Conservation (phyloP, 2,888 invertebrate genomes). For the Acanthosoma haemorrhoidale region DNA sequence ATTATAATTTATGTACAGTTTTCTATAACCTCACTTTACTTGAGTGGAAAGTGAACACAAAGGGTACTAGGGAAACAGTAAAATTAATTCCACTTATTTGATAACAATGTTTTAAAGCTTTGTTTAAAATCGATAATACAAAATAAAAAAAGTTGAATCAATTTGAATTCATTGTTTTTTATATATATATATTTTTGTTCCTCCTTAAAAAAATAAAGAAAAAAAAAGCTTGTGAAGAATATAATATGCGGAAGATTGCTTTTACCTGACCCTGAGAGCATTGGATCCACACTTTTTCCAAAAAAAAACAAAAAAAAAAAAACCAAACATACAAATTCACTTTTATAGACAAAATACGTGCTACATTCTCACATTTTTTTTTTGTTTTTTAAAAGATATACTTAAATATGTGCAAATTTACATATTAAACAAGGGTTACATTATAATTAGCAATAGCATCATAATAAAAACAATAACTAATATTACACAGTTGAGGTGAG, state of each 20-base stretch:
- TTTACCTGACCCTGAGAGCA: slow-evolving; percentile 29
- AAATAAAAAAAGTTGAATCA: not conserved
- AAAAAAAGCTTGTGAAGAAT: slow-evolving; percentile 21
- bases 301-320: not conserved
- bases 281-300: slow-evolving; percentile 17
- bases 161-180: not conserved
- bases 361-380: slow-evolving; percentile 27
- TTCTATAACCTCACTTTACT: slow-evolving; percentile 6
- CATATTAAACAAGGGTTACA: slow-evolving; percentile 37
- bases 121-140: slow-evolving; percentile 14
- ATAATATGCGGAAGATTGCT: slow-evolving; percentile 22
- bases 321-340: slow-evolving; percentile 8
- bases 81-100: slow-evolving; percentile 13
- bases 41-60: slow-evolving; percentile 25
- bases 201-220: not conserved
- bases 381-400: slow-evolving; percentile 19
- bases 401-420: slow-evolving; percentile 38
- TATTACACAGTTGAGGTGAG: slow-evolving; percentile 31
- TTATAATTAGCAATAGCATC: slow-evolving; percentile 35
- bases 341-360: slow-evolving; percentile 27
- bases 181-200: not conserved
- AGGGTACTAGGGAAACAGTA: slow-evolving; percentile 22
- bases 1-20: slow-evolving; percentile 20
- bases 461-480: slow-evolving; percentile 36
- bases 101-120: slow-evolving; percentile 21